phyloP scores from a whole-genome alignment of 2,797 vertebrate genomes.

The Sebastes cheni region DNA sequence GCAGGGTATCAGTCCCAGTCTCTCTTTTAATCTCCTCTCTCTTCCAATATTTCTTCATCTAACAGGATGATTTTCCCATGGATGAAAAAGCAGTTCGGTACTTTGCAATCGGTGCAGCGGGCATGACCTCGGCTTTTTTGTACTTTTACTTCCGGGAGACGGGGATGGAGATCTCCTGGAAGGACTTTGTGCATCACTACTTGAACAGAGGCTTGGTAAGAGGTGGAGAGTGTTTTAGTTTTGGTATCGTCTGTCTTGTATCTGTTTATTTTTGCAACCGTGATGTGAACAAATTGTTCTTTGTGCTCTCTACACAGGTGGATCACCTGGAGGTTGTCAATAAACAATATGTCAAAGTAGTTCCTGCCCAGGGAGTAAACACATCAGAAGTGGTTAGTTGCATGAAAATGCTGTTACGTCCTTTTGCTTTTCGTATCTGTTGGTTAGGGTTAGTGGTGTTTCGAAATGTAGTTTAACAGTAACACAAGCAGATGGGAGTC shows the following conservation, averaged over 20 bases:
- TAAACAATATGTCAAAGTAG: conserved; percentile 94
- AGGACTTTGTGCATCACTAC: conserved; percentile 83
- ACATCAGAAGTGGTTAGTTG: conserved; percentile 76
- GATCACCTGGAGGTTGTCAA: conserved; percentile 94
- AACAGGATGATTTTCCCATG: conserved; percentile 80
- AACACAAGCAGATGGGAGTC: neutral
- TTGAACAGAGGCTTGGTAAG: conserved; percentile 84
- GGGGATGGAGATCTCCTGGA: conserved; percentile 85
- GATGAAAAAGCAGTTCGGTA: conserved; percentile 74
- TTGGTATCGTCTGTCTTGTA: neutral
- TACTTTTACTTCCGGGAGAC: conserved; percentile 80
- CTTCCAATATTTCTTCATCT: neutral
- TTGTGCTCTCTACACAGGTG: conserved; percentile 78
- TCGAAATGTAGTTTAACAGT: neutral
- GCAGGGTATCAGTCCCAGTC: too few relatives aligned
- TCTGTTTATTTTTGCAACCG: neutral
- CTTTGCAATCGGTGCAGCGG: conserved; percentile 72
- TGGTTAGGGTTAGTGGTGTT: neutral
- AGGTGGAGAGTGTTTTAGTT: neutral
- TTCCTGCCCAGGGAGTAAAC: conserved; percentile 89
- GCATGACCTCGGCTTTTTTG: conserved; percentile 74
- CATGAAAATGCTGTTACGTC: neutral
- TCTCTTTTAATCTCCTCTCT: neutral
- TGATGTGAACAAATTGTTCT: neutral
- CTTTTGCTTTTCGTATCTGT: neutral